These are phyloP conservation scores for Neodiprion virginianus DNA, from an alignment of 1,140 invertebrate species.

Conservation along the genomic window DNA sequence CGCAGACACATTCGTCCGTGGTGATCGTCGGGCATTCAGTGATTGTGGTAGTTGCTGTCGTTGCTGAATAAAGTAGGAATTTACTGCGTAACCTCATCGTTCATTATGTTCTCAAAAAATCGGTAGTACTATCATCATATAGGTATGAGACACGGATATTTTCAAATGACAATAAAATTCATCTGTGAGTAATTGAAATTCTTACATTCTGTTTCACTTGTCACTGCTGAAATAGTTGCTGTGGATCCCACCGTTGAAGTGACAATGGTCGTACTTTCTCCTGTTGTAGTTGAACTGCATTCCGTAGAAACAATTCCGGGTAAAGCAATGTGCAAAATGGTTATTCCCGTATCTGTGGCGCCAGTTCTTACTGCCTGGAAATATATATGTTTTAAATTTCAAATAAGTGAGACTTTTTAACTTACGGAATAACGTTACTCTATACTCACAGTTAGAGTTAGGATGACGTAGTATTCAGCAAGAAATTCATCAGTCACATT, in stretches of 20 bases:
- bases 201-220: neutral
- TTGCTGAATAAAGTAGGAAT: neutral
- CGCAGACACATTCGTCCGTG: neutral
- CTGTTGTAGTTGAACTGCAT: neutral
- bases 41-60: neutral
- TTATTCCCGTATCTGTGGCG: conserved; percentile 12
- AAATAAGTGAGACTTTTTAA: neutral
- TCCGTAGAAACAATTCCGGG: conserved; percentile 6
- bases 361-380: conserved; percentile 21
- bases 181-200: neutral
- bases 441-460: conserved; percentile 22
- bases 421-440: neutral
- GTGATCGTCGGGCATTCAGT: conserved; percentile 3
- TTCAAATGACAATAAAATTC: neutral
- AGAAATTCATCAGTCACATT: conserved; percentile 18
- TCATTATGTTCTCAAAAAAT: neutral
- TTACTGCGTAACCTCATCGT: neutral
- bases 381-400: neutral
- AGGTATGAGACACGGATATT: neutral
- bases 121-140: neutral
- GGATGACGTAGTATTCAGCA: conserved; percentile 17
- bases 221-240: neutral
- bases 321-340: conserved; percentile 20
- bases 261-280: neutral
- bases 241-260: neutral